Conservation (phyloP, 1,140 invertebrate genomes). For the Caenorhabditis brenneri region DNA sequence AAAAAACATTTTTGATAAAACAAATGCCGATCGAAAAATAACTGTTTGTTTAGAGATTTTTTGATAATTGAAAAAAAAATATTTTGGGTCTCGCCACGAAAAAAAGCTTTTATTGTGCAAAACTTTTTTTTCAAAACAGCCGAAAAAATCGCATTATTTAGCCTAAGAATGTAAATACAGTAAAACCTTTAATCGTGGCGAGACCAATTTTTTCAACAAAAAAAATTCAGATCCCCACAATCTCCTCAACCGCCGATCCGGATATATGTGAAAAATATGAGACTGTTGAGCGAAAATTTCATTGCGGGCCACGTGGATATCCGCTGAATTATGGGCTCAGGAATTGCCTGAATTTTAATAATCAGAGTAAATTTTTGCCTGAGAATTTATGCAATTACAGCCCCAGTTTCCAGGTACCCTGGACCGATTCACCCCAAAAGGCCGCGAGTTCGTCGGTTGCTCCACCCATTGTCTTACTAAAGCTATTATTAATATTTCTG, state of each 20-base stretch:
- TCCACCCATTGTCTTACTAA: conserved; percentile 52
- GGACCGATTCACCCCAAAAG: conserved; percentile 47
- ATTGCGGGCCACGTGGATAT: conserved; percentile 51
- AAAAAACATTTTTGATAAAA: too few relatives aligned
- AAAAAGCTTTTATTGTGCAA: too few relatives aligned
- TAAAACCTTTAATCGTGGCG: too few relatives aligned
- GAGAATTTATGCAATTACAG: not conserved
- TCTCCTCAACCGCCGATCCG: not conserved
- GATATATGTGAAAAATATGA: not conserved
- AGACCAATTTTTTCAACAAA: too few relatives aligned
- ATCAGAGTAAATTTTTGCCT: not conserved
- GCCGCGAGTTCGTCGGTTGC: conserved; percentile 52
- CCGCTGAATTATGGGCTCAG: conserved; percentile 48
- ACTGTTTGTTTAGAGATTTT: too few relatives aligned
- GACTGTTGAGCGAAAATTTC: not conserved
- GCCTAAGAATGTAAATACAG: too few relatives aligned
- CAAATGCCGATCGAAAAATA: too few relatives aligned
- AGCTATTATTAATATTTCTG: conserved; percentile 37
- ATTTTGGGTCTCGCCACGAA: too few relatives aligned
- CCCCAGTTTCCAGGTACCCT: conserved; percentile 50
- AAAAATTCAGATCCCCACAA: not conserved
- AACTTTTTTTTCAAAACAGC: too few relatives aligned
- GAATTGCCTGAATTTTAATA: conserved; percentile 49
- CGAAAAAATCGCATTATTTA: too few relatives aligned
- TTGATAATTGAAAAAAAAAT: too few relatives aligned